These are phyloP conservation scores for Erythrolamprus reginae DNA, from an alignment of 2,113 vertebrate genomes.

Conservation along the genomic window DNA sequence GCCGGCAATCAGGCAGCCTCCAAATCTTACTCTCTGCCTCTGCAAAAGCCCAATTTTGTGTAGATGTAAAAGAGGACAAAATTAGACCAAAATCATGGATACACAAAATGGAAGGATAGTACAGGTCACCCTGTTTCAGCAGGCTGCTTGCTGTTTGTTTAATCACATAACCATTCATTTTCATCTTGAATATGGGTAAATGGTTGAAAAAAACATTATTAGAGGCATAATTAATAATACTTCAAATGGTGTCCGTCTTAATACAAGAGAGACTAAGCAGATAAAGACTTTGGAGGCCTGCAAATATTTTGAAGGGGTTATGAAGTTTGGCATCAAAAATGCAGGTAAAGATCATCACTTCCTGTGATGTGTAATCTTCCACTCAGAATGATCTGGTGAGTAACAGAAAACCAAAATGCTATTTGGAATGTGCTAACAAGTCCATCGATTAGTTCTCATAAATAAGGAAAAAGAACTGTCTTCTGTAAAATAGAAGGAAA, in stretches of 20 bases:
- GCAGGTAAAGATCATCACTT: background rate
- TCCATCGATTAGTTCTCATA: background rate
- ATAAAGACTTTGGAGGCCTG: background rate
- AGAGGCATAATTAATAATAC: background rate
- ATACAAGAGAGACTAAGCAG: background rate
- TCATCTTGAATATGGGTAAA: background rate
- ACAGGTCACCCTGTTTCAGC: background rate
- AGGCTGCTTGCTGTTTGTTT: background rate
- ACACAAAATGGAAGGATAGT: background rate
- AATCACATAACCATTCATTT: background rate
- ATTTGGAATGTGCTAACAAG: background rate
- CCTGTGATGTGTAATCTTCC: background rate
- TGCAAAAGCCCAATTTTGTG: background rate
- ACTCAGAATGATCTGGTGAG: background rate
- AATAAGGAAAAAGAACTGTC: background rate
- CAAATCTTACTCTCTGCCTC: background rate
- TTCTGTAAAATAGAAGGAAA: background rate
- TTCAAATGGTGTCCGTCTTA: background rate
- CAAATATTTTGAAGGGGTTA: background rate
- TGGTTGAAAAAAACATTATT: background rate
- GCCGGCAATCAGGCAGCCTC: background rate
- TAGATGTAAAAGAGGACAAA: background rate
- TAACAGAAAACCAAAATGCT: background rate
- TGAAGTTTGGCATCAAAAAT: background rate
- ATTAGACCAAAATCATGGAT: background rate